phyloP scores from a whole-genome alignment of 2,113 vertebrate species.

The Cephalopterus ornatus region DNA sequence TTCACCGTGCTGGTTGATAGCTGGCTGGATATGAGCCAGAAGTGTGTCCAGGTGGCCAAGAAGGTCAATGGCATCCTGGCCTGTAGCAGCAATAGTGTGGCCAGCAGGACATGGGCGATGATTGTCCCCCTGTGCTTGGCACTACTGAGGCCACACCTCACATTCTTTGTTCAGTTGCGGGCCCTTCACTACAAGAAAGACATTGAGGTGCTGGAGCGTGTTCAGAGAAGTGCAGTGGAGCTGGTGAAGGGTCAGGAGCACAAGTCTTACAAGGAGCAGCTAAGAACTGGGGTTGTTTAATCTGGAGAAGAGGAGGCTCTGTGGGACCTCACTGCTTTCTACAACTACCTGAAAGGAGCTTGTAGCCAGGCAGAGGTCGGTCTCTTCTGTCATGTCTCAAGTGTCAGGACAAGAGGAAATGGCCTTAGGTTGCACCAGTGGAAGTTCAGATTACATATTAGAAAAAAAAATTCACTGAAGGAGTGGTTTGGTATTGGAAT shows the following conservation, averaged over 20 bases:
- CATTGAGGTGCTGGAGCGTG: not conserved
- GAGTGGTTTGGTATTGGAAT: not conserved
- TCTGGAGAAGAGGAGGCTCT: not conserved
- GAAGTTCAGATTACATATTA: not conserved
- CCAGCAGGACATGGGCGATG: not conserved
- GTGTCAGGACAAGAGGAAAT: not conserved
- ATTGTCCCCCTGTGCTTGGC: fast-evolving
- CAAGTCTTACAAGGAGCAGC: not conserved
- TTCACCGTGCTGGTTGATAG: too few relatives aligned
- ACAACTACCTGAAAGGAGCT: not conserved
- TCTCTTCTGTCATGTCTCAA: not conserved
- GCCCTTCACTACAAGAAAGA: not conserved
- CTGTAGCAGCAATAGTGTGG: not conserved
- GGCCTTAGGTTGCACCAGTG: not conserved
- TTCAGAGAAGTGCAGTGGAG: not conserved
- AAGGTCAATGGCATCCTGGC: not conserved
- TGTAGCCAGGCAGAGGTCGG: not conserved
- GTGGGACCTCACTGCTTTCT: not conserved
- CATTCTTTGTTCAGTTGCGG: not conserved
- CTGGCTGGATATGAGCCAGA: not conserved
- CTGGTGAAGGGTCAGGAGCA: not conserved
- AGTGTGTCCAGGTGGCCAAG: not conserved
- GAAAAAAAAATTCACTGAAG: not conserved
- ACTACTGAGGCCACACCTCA: fast-evolving
- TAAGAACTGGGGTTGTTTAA: not conserved